A percentile compares a stretch with the other conserved stretches of the same genome.
These are phyloP conservation scores for Tricholaema leucomelas DNA, from an alignment of 2,113 vertebrate genomes.

Conservation along the genomic window DNA sequence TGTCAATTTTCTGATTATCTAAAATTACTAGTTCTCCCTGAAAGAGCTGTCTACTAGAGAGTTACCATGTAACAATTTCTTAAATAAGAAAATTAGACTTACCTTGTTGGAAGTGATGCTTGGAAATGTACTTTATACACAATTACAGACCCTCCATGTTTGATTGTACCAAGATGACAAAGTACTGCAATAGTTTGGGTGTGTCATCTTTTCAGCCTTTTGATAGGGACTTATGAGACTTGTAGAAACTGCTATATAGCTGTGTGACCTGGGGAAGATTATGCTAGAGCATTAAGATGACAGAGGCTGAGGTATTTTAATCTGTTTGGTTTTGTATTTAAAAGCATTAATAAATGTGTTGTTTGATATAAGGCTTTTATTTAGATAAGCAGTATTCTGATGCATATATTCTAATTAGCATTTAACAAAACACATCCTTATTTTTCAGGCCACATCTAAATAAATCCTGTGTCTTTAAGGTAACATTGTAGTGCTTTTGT, in stretches of 20 bases:
- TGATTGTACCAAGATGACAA: not conserved
- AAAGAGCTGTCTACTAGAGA: not conserved
- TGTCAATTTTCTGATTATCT: not conserved
- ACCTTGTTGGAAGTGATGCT: not conserved
- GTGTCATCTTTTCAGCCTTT: not conserved
- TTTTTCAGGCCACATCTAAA: conserved; percentile 63
- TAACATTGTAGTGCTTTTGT: conserved; percentile 45
- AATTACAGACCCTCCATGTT: no score
- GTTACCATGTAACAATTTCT: not conserved
- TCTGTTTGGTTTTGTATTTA: not conserved
- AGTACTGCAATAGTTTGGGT: not conserved
- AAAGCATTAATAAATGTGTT: not conserved
- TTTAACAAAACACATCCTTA: not conserved
- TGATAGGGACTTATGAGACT: not conserved
- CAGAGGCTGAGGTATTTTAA: not conserved
- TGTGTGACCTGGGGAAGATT: not conserved
- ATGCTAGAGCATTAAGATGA: not conserved
- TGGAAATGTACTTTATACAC: not conserved
- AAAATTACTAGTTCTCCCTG: not conserved
- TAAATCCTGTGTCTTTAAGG: conserved; percentile 66
- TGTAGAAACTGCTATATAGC: not conserved
- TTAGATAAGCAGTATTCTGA: not conserved
- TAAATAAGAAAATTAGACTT: not conserved
- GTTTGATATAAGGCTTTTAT: not conserved
- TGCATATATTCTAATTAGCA: not conserved